A percentile compares a stretch with the other conserved stretches of the same genome.
Evolutionary conservation across 2,888 invertebrate genomes (phyloP).

Genomic region (Cryptocephalus moraei): DNA sequence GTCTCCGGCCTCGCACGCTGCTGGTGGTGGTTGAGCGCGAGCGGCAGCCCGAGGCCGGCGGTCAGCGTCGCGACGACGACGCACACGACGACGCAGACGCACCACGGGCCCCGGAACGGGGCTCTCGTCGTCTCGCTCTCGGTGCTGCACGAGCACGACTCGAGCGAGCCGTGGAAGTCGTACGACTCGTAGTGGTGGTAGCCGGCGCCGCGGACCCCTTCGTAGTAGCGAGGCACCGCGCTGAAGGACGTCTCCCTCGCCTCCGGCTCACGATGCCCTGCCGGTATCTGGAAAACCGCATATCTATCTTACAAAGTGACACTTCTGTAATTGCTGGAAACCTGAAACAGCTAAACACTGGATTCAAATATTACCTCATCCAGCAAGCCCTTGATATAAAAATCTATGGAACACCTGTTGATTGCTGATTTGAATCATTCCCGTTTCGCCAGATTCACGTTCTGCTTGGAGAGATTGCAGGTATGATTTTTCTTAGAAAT

Average conservation of each 20-base stretch:
- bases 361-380: no score
- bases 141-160: slow-evolving; percentile 36
- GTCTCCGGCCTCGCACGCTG: slow-evolving; percentile 26
- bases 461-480: no score
- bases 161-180: slow-evolving; percentile 26
- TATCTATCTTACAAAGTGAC: no score
- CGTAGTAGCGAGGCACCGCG: slow-evolving; percentile 28
- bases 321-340: no score
- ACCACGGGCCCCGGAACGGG: slow-evolving; percentile 41
- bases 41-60: slow-evolving; percentile 47
- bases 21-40: slow-evolving; percentile 31
- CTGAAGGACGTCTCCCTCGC: slow-evolving; percentile 31
- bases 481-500: no score
- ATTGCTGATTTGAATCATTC: no score
- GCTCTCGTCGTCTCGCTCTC: slow-evolving; percentile 45
- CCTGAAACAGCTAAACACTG: no score
- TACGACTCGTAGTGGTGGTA: slow-evolving; percentile 21
- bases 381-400: no score
- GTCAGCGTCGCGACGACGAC: slow-evolving; percentile 49
- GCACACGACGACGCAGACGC: slow-evolving; percentile 48
- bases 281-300: slow-evolving; percentile 28
- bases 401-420: no score
- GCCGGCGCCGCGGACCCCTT: slow-evolving; percentile 22
- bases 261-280: slow-evolving; percentile 31
- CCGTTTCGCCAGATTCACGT: no score